phyloP scores from a whole-genome alignment of 2,797 vertebrate genomes.

The Coranthus polyacanthus region DNA sequence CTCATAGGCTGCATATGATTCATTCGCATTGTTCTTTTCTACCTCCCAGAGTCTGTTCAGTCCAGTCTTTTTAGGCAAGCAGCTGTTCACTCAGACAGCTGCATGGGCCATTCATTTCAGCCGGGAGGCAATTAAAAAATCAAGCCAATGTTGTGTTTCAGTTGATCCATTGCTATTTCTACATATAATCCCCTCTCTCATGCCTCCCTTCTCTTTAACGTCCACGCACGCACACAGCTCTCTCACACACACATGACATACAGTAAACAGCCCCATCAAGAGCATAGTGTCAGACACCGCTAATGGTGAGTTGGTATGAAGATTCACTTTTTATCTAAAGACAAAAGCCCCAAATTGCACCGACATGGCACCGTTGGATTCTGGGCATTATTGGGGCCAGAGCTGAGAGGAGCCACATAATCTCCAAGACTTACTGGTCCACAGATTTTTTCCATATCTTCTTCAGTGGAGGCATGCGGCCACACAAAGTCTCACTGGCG shows the following conservation, averaged over 20 bases:
- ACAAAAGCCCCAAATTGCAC: conserved; percentile 74
- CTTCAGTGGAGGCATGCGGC: conserved; percentile 78
- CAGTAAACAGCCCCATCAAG: conserved; percentile 40
- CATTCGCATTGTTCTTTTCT: conserved; percentile 70
- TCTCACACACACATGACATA: conserved; percentile 26
- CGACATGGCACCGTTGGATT: conserved; percentile 77
- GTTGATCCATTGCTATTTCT: conserved; percentile 87
- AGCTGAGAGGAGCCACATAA: conserved; percentile 83
- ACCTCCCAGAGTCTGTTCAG: conserved; percentile 60
- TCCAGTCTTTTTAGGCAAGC: conserved; percentile 79
- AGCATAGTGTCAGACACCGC: conserved; percentile 15
- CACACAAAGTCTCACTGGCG: conserved; percentile 85
- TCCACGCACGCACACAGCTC: conserved; percentile 30
- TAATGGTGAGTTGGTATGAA: conserved; percentile 33
- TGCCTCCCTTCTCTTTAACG: conserved; percentile 47
- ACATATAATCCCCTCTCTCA: conserved; percentile 79
- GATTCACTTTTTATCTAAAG: conserved; percentile 65
- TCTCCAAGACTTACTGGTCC: conserved; percentile 79
- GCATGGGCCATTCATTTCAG: conserved; percentile 77
- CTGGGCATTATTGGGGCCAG: conserved; percentile 72
- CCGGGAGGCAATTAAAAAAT: conserved; percentile 82
- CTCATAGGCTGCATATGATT: conserved; percentile 73
- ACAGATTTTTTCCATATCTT: conserved; percentile 86
- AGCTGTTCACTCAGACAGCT: conserved; percentile 88
- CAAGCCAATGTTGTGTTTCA: conserved; percentile 86